Evolutionary conservation across 1,140 invertebrate species (phyloP), one percentile per base, ranked within the genome.

Genomic region (Drosophila albomicans): DNA sequence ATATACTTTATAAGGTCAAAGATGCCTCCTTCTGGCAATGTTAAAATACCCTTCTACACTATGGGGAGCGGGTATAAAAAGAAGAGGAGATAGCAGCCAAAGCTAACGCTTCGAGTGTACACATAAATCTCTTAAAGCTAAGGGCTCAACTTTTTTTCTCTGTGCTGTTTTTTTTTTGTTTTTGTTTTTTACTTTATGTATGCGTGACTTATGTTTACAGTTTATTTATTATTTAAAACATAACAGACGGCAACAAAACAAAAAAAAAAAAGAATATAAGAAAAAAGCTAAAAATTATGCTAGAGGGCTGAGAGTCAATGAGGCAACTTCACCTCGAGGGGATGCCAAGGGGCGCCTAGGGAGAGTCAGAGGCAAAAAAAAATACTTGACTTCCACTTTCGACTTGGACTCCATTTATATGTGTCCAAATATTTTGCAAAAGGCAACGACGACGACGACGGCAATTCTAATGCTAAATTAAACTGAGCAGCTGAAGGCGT

Each of bases 211-310:
- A 87, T 88, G 84, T 88, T 87, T 88, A 88, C 84, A 87, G 84
- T 87, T 87, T 87, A 87, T 87, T 87, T 87, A 87, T 87, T 87
- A 87, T 87, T 87, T 88, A 87, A 87, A 88, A 87, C 77, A 74
- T 68, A 76, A 80, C 84, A 88, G 69, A 87, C 75, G 35, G 64
- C 57, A 59, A 57, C 32, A 57, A 2, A 59, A 57, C 32, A 57
- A 2, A 20, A 25, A 25, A 25, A 25, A 25, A 25, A 25, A 25
- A 25, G 20, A 25, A 25, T 25, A 25, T 4, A 25, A 25, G 20
- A 77, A 70, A 61, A 52, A 67, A 73, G 49, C 68, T 49, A 65
- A 45, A 66, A 51, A 72, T 64, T 51, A 70, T 75, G 16, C 41
- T 56, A 48, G 15, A 28, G 1, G 20, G 49, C 11, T 49, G 41